Evolutionary conservation across 2,797 vertebrate genomes (phyloP).

Genomic region (Notolabrus celidotus): DNA sequence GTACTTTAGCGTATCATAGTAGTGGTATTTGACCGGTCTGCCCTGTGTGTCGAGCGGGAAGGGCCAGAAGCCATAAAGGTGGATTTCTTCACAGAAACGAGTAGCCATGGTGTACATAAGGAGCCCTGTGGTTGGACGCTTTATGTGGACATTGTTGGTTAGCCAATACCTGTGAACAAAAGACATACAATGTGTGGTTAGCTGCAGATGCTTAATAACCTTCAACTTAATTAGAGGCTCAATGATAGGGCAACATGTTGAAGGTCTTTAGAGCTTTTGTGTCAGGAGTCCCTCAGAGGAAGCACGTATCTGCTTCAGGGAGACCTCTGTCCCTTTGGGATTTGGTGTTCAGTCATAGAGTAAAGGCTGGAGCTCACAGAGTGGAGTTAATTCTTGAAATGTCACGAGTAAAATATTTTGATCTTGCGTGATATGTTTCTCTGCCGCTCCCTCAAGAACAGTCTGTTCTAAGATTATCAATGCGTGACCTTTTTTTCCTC

Average conservation of each 20-base stretch:
- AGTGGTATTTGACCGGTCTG: conserved; percentile 95
- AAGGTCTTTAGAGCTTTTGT: background rate
- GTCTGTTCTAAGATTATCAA: conserved; percentile 15
- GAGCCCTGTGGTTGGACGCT: conserved; percentile 96
- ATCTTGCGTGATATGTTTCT: background rate
- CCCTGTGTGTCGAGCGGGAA: conserved; percentile 89
- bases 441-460: background rate
- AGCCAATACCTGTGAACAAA: conserved; percentile 92
- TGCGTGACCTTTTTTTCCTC: conserved; percentile 1
- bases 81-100: conserved; percentile 97
- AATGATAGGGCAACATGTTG: conserved; percentile 11
- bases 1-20: conserved; percentile 94
- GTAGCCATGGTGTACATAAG: conserved; percentile 98
- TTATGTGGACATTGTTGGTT: conserved; percentile 97
- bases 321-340: background rate
- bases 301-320: conserved; percentile 25
- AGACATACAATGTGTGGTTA: conserved; percentile 21
- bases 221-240: background rate
- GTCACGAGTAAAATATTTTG: background rate
- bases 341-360: conserved; percentile 26
- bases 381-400: conserved; percentile 18
- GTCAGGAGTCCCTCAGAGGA: conserved; percentile 36
- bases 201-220: background rate
- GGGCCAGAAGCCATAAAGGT: conserved; percentile 98
- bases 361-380: background rate